Conservation (phyloP, 2,888 invertebrate species). For the Cyaniris semiargus region DNA sequence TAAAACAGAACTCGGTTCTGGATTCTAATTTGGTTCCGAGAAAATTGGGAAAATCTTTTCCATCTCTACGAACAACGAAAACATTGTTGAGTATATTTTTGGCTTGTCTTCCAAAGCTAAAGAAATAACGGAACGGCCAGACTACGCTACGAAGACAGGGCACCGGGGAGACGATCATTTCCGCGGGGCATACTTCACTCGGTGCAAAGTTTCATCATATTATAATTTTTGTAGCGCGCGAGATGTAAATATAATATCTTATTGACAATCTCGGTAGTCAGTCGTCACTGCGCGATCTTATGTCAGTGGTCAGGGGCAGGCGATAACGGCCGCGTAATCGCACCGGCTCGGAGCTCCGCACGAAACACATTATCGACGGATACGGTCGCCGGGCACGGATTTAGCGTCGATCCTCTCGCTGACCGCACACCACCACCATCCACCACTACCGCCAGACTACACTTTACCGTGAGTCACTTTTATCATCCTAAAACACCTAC, state of each 20-base stretch:
- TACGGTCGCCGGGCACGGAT: neutral
- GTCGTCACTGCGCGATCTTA: conserved; percentile 30
- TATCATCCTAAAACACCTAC: neutral
- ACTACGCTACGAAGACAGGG: no score
- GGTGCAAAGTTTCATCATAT: neutral
- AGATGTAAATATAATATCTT: conserved; percentile 59
- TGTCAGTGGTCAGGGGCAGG: conserved; percentile 31
- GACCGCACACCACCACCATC: neutral
- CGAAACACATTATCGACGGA: neutral
- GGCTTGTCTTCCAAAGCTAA: no score
- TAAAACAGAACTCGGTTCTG: no score
- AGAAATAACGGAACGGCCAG: no score
- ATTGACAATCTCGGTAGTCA: conserved; percentile 34
- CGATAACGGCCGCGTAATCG: conserved; percentile 38
- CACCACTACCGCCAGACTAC: neutral
- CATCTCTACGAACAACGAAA: no score
- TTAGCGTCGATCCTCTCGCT: neutral
- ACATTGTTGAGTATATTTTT: no score
- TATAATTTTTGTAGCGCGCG: neutral
- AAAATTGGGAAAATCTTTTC: no score
- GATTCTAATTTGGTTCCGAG: no score
- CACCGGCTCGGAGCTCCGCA: neutral
- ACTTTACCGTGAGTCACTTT: neutral
- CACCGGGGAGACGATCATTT: neutral
- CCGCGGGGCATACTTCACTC: neutral